Base-by-base conservation (phyloP, 2,888 invertebrate genomes). In the Branchipolynoe longqiensis region DNA sequence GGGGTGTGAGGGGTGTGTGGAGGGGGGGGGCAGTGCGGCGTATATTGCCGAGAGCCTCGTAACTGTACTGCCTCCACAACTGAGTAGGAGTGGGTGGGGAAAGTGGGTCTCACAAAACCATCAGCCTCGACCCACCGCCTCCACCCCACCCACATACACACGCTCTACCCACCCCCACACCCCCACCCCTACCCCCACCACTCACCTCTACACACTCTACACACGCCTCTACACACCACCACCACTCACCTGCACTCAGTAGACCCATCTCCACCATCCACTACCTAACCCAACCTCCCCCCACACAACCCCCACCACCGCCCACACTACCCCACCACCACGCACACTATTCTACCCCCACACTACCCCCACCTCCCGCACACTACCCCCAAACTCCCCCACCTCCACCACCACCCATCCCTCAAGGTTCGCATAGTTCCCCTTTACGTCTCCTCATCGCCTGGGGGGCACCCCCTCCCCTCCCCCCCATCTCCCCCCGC, bases 401-500 rank as follows among this genome's bases (percentile, higher is more conserved):
- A n/a, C 41, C 28, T 41, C 54, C 78, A 18, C 78, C 78, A 25
- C 78, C 78, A 25, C 2, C 78, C 4, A 12, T 3, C 41, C 41
- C 78, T 28, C 78, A 14, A 8, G 28, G 12, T 14, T 38, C 69
- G 36, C 38, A 69, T 69, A 69, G 69, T 38, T 69, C 69, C 69
- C 38, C 36, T 36, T 69, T 38, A 69, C 28, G 25, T 33, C 36
- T 22, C 69, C 69, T 62, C 12, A 33, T 18, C 36, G 69, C 36
- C 69, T 38, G 18, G 62, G 69, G 69, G 69, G 69, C 28, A 38
- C 38, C 40, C 31, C 38, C 73, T 1, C 73, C 73, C 22, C 73
- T 14, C 38, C 38, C 31, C 73, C 73, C 28, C 41, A 40, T n/a
- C 36, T 33, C 18, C 22, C 73, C 33, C 73, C 78, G 48, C 8